phyloP scores from a whole-genome alignment of 2,888 invertebrate genomes.

The Dryomyza anilis region DNA sequence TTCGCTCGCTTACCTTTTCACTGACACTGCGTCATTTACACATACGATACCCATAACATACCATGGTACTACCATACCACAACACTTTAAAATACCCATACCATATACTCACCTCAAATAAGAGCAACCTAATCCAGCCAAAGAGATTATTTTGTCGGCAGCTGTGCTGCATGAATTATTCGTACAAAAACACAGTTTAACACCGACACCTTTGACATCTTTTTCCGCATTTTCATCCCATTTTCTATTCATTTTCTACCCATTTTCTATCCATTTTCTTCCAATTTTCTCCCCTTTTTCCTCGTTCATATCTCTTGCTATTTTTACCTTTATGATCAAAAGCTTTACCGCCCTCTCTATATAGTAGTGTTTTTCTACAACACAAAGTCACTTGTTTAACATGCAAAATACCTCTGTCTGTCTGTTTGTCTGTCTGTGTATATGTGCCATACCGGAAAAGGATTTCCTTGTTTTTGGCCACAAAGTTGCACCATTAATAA shows the following conservation, averaged over 20 bases:
- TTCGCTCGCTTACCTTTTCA: background rate
- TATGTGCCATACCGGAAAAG: too few species aligned
- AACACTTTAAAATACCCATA: too few species aligned
- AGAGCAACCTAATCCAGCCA: constrained; percentile 4
- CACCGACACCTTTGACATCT: background rate
- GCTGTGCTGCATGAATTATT: constrained; percentile 33
- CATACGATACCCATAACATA: too few species aligned
- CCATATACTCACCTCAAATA: background rate
- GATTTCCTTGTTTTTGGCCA: constrained; percentile 34
- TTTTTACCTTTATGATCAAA: too few species aligned
- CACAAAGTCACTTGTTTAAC: too few species aligned
- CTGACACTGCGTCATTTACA: too few species aligned
- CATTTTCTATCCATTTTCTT: background rate
- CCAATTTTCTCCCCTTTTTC: background rate
- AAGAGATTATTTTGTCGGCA: constrained; percentile 17
- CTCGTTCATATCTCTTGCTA: background rate
- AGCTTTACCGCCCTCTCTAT: too few species aligned
- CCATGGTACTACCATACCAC: too few species aligned
- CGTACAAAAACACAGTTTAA: background rate
- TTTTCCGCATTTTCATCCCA: background rate
- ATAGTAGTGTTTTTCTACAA: too few species aligned
- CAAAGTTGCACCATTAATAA: constrained; percentile 29
- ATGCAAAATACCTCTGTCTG: too few species aligned
- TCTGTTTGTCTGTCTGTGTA: too few species aligned
- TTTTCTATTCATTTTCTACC: background rate